Evolutionary conservation across 2,888 invertebrate species (phyloP), one percentile per base, ranked within the genome.

Genomic region (Erebia epiphron): DNA sequence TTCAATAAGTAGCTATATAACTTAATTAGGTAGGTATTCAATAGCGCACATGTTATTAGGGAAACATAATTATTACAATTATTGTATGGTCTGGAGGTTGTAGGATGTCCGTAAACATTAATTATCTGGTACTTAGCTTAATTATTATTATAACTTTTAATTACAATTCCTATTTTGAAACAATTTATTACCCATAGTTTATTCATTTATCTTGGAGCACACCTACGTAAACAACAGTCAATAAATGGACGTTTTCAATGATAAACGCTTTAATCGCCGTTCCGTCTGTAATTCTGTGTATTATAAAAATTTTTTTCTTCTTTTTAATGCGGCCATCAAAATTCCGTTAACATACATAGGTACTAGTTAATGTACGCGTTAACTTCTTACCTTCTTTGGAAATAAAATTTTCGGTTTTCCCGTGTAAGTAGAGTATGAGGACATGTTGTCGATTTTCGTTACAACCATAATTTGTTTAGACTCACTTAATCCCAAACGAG

Each of bases 391-490:
- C 93, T 93, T 92, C 90, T 93, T 92, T 78, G 92, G 92, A 80
- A 90, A 92, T 85, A 92, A 91, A 75, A 92, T 91, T 87, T 92
- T 93, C 76, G 93, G 93, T 91, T 91, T 92, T 87, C 92, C 92
- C 80, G 92, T 90, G 79, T 89, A 92, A 76, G 93, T 88, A 82
- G 92, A 88, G 80, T 92, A 93, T 80, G 92, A 92, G 83, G 92
- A 90, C 93, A 93, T 93, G 77, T 92, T 92, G 86, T 92, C 91
- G 86, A 92, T 83, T 88, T 89, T 91, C 77, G 89, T 86, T 83
- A 92, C 88, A 88, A 93, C 93, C 92, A 93, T 93, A 92, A 90
- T 93, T 92, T 82, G 86, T 82, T 82, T 79, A 83, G 88, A 78
- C 87, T 77, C 86, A 86, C 86, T 85, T 81, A 84, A 84, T 83